Evolutionary conservation across 2,888 invertebrate species (phyloP), one percentile per base, ranked within the genome.

Genomic region (Lochmaea crataegi): DNA sequence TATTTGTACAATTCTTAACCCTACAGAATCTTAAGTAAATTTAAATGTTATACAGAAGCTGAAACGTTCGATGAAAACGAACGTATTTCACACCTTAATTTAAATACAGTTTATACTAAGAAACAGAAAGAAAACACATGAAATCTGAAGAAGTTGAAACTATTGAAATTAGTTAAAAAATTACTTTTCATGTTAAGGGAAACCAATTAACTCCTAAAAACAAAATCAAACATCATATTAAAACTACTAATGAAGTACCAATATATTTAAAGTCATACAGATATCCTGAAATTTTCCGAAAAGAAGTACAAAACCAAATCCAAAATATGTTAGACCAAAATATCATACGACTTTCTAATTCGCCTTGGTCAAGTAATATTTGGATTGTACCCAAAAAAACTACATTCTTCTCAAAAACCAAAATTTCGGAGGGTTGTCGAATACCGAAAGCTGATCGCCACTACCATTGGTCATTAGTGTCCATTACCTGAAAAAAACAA

Each of bases 261-360:
- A 32, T 32, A 32, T 32, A 5, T 32, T 32, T 6, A 48, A 48
- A 48, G n/a, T 48, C 48, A 48, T 48, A 48, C 48, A 48, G 48
- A 14, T 48, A 48, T 48, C 48, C 48, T 48, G 48, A 48, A n/a
- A 48, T 48, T 48, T n/a, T n/a, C 48, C 48, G 48, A n/a, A 48
- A 12, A n/a, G n/a, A 48, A 48, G n/a, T 48, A 14, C 48, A 48
- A 48, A 48, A n/a, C 1, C n/a, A n/a, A 48, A 48, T 48, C 6
- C 48, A 14, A 48, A 48, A 48, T 14, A 48, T 48, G n/a, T 48
- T 48, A 48, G n/a, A 14, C 6, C 5, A 48, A 11, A 57, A 22
- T 57, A 57, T 57, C 22, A 32, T 32, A 32, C 5, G 32, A 32
- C 32, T 6, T 2, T 57, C 22, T 10, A 22, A 9, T 18, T 22